Conservation (phyloP, 2,113 vertebrate genomes). For the Zosterops pallidus region DNA sequence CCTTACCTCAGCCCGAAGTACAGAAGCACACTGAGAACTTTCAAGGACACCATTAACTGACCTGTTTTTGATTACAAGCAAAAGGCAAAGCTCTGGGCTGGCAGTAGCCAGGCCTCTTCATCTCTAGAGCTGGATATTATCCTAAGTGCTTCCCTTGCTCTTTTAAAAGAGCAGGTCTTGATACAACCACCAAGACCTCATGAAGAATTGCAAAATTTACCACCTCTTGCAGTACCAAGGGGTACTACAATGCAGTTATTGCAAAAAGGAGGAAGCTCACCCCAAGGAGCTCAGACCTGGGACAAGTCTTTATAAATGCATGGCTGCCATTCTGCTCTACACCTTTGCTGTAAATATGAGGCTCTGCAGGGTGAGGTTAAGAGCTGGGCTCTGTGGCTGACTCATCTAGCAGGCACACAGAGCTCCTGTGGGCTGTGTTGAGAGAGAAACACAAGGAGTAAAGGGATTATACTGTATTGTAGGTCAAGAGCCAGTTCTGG, state of each 20-base stretch:
- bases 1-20: background rate
- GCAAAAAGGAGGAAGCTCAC: background rate
- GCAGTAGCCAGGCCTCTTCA: background rate
- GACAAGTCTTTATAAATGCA: background rate
- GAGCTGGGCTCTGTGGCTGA: background rate
- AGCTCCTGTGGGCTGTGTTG: background rate
- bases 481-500: conserved; percentile 9
- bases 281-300: background rate
- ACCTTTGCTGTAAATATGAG: background rate
- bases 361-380: background rate
- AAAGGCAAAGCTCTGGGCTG: background rate
- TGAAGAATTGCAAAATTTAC: background rate
- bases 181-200: background rate
- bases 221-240: background rate
- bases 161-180: background rate
- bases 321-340: background rate
- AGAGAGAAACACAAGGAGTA: background rate
- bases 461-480: background rate
- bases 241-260: background rate
- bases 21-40: background rate
- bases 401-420: background rate
- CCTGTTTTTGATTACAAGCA: background rate
- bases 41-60: background rate
- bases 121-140: background rate
- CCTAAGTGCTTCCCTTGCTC: background rate